Base-by-base conservation (phyloP, 2,888 invertebrate genomes). In the Sympetrum striolatum region DNA sequence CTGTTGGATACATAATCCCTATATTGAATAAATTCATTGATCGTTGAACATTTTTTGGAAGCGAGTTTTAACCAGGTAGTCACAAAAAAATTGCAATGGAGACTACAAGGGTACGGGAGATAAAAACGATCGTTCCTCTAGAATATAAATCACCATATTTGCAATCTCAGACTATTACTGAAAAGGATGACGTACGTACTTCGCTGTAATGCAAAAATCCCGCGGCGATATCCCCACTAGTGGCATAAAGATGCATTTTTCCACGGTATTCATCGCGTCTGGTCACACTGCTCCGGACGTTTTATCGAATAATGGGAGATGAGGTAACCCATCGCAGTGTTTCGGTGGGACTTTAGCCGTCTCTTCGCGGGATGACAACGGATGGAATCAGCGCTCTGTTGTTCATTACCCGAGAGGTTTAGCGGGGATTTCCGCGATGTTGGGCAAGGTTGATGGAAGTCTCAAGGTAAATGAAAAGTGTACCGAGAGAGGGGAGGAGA, bases 331-430 rank as follows among this genome's bases (percentile, higher is more conserved):
- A 82, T 82, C 58, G 58, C 58, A 53, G 53, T 58, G 82, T 58
- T 60, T 31, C 35, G 53, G 35, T 15, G 35, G 31, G 35, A 44
- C 81, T 81, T 86, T 6, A 58, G 58, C 86, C 86, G 53, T 64
- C 86, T 53, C 18, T 60, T 86, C n/a, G 31, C 53, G 10, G 82
- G 58, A 82, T 58, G 82, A 86, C 86, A 86, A 58, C 86, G 82
- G 82, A 82, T 82, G 58, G 53, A 58, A 86, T 86, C 60, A 39
- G 60, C 86, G 58, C 37, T 60, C 60, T 37, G 25, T 60, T 37
- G 60, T 37, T 64, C 86, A 86, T 86, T 60, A 64, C 39, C 60
- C 82, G 58, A 58, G 82, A 82, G 82, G 58, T 48, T 53, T 53
- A 58, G 53, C 58, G 53, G 64, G 35, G 82, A 22, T 82, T 82